phyloP scores from a whole-genome alignment of 2,888 invertebrate species.

The Drosophila diplacantha region DNA sequence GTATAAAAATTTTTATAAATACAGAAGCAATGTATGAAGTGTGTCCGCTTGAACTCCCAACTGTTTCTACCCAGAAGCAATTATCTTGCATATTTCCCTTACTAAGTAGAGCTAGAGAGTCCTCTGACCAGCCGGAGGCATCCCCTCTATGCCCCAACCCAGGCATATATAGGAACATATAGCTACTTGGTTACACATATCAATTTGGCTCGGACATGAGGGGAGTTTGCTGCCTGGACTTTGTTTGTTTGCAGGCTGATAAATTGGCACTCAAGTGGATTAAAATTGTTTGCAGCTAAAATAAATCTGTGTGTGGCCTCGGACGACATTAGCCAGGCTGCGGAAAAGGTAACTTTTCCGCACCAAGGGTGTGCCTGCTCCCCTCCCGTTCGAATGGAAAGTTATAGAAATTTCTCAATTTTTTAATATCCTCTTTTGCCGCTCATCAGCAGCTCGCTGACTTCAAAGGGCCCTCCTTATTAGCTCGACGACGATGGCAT shows the following conservation, averaged over 20 bases:
- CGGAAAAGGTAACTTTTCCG: constrained; percentile 22
- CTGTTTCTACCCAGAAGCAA: too few species aligned
- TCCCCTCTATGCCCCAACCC: neutral
- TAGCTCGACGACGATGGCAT: constrained; percentile 57
- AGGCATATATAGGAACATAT: neutral
- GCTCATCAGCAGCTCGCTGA: constrained; percentile 33
- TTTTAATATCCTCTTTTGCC: constrained; percentile 9
- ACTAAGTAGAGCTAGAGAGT: neutral
- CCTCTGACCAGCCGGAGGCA: too few species aligned
- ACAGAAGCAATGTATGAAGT: neutral
- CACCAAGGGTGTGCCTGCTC: constrained; percentile 8
- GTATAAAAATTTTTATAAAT: neutral
- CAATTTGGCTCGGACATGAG: constrained; percentile 13
- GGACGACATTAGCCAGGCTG: constrained; percentile 49
- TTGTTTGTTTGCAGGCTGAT: constrained; percentile 53
- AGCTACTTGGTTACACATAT: constrained; percentile 19
- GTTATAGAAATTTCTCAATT: constrained; percentile 12
- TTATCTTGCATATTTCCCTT: neutral
- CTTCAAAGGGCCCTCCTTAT: constrained; percentile 65
- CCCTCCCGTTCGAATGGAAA: neutral
- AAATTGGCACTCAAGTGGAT: constrained; percentile 78
- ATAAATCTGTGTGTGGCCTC: constrained; percentile 52
- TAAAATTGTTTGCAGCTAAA: constrained; percentile 66
- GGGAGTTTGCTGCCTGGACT: constrained; percentile 5
- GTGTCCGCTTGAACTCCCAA: neutral